Conservation (phyloP, 2,888 invertebrate species). For the Horisme vitalbata region DNA sequence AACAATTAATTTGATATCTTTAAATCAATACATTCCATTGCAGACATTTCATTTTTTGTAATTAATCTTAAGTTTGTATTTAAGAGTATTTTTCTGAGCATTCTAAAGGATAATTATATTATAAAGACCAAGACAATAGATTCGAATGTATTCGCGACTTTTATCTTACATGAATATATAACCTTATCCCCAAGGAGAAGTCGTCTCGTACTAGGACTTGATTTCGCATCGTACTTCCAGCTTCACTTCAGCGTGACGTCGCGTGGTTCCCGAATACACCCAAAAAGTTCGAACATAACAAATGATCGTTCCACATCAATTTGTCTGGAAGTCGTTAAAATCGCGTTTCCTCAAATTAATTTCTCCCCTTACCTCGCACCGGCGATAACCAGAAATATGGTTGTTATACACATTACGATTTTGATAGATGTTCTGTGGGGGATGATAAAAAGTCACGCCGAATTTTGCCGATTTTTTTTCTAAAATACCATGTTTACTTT, state of each 20-base stretch:
- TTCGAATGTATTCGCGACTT: too few species aligned
- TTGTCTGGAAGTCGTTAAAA: constrained; percentile 73
- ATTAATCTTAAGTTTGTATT: too few species aligned
- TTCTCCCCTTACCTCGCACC: constrained; percentile 53
- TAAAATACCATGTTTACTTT: background rate
- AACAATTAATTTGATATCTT: too few species aligned
- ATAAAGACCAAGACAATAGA: too few species aligned
- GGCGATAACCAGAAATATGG: constrained; percentile 56
- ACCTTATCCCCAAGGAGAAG: constrained; percentile 8
- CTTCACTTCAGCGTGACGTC: constrained; percentile 16
- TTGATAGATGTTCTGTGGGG: constrained; percentile 54
- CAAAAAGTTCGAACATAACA: constrained; percentile 59
- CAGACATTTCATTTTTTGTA: too few species aligned
- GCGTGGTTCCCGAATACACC: constrained; percentile 45
- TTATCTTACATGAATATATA: too few species aligned
- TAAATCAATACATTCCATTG: too few species aligned
- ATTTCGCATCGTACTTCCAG: constrained; percentile 5
- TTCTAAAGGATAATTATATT: too few species aligned
- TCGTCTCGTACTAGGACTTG: background rate
- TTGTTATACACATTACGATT: constrained; percentile 60
- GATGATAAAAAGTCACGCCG: constrained; percentile 38
- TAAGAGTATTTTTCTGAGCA: too few species aligned
- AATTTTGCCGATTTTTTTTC: constrained; percentile 3
- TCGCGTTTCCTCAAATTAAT: constrained; percentile 75
- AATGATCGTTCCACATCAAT: constrained; percentile 73